phyloP scores from a whole-genome alignment of 2,797 vertebrate species.

The Pipistrellus pygmaeus region DNA sequence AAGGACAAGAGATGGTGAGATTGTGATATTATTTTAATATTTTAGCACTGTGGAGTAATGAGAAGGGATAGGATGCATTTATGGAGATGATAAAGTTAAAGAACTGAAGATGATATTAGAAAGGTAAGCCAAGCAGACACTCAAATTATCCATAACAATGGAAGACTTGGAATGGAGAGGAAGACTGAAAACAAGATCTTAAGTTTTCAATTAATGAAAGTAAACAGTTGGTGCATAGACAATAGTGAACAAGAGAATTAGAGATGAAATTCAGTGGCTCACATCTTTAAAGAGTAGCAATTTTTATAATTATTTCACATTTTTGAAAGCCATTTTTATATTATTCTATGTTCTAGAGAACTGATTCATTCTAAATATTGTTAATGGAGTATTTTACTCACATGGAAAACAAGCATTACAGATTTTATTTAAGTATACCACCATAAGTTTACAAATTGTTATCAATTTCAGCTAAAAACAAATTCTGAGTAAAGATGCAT shows the following conservation, averaged over 20 bases:
- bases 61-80: neutral
- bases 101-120: neutral
- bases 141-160: neutral
- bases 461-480: constrained; percentile 63
- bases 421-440: constrained; percentile 39
- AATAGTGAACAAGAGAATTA: neutral
- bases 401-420: constrained; percentile 47
- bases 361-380: neutral
- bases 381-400: constrained; percentile 25
- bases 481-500: constrained; percentile 79
- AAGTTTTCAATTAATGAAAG: constrained; percentile 16
- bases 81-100: neutral
- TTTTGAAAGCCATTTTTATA: constrained; percentile 47
- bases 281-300: neutral
- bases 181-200: neutral
- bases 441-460: constrained; percentile 40
- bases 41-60: neutral
- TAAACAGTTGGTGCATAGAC: neutral
- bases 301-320: neutral
- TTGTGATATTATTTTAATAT: neutral
- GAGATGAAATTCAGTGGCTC: neutral
- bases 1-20: neutral
- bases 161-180: neutral
- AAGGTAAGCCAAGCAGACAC: neutral
- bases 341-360: constrained; percentile 5